Base-by-base conservation (phyloP, 2,888 invertebrate species). In the Aleiodes alternator region DNA sequence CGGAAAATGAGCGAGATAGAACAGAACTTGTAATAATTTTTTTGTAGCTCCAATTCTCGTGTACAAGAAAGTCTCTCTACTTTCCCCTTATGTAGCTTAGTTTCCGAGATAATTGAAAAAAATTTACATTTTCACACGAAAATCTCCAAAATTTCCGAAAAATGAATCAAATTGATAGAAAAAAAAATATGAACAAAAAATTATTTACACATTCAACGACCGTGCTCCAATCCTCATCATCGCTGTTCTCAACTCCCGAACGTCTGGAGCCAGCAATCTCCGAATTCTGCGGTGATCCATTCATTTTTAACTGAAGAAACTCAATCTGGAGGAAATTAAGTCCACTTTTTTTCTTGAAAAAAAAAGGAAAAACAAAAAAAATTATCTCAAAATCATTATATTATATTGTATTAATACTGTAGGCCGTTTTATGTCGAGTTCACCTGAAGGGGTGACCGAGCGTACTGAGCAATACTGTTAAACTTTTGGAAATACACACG, bases 161-260 rank as follows among this genome's bases (percentile, higher is more conserved):
- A 43, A 7, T 43, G 11, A 43, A 9, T 8, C 11, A 43, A 43
- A 43, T 8, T 43, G 9, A 43, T 11, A 56, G 7, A 56, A 16
- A 56, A 6, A 14, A 34, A 61, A n/a, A n/a, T n/a, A 4, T 23
- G 23, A 56, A 55, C 0, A 12, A 34, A 51, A 51, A 56, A 43
- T 57, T 75, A 75, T 81, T 85, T 88, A 89, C 88, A 84, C 89
- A 87, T 87, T 89, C 89, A 79, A 89, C 87, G 81, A 87, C 86
- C 80, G 88, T 88, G 82, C 87, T 89, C 89, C 89, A 89, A 75
- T 89, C 89, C 71, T 89, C 89, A 74, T 89, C 89, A 78, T 89
- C 89, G 81, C 88, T 88, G 84, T 88, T 87, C 72, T 86, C 88
- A 75, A 84, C 81, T 77, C 81, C 73, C 72, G 81, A 59, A 51